Evolutionary conservation across 2,797 vertebrate genomes (phyloP).

Genomic region (Takifugu rubripes): DNA sequence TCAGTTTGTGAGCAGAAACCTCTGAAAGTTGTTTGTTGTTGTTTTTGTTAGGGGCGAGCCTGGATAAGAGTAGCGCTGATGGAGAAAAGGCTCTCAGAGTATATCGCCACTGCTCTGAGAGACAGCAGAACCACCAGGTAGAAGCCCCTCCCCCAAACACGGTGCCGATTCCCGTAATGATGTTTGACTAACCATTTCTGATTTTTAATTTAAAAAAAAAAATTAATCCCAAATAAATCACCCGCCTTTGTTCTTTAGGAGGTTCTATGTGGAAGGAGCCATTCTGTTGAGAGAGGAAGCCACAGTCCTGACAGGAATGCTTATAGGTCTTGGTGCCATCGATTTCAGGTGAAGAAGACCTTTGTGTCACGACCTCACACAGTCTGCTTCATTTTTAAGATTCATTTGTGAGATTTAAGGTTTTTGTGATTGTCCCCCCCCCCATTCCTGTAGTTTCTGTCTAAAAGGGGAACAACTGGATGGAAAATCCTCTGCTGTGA

Average conservation of each 20-base stretch:
- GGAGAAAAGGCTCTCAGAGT: slow-evolving; percentile 96
- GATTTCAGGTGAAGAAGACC: slow-evolving; percentile 85
- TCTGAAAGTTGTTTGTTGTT: background rate
- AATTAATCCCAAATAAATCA: too few relatives aligned
- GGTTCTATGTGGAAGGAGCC: slow-evolving; percentile 92
- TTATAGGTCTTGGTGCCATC: slow-evolving; percentile 93
- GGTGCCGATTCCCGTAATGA: too few relatives aligned
- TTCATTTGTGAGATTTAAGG: background rate
- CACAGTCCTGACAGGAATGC: slow-evolving; percentile 90
- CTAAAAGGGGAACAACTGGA: slow-evolving; percentile 93
- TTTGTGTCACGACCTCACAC: background rate
- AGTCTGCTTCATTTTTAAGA: too few relatives aligned
- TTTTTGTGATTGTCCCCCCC: background rate
- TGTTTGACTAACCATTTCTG: too few relatives aligned
- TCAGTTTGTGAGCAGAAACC: too few relatives aligned
- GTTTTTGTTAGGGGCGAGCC: slow-evolving; percentile 82
- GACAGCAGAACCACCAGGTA: slow-evolving; percentile 92
- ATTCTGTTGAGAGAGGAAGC: slow-evolving; percentile 94
- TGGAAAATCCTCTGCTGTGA: slow-evolving; percentile 88
- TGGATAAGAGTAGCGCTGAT: slow-evolving; percentile 96
- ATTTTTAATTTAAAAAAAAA: too few relatives aligned
- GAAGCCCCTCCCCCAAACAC: slow-evolving; percentile 13
- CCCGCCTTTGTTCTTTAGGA: slow-evolving; percentile 63
- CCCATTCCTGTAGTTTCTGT: slow-evolving; percentile 83
- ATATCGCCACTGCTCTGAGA: slow-evolving; percentile 89